phyloP scores from a whole-genome alignment of 2,113 vertebrate genomes.

The Scatophagus argus region DNA sequence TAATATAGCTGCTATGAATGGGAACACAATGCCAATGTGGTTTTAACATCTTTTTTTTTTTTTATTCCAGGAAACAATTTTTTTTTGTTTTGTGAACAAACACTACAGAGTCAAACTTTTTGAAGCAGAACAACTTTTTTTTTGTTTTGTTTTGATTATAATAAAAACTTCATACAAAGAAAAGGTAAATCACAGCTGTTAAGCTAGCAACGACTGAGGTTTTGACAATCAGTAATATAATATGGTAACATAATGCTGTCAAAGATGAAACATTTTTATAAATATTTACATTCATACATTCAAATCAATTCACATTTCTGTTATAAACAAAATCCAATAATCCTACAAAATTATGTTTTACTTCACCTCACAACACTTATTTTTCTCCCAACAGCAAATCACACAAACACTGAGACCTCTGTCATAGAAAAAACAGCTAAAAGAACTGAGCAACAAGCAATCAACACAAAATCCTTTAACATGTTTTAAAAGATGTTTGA shows the following conservation, averaged over 20 bases:
- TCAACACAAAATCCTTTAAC: background rate
- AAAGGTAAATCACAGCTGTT: conserved; percentile 50
- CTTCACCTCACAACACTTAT: background rate
- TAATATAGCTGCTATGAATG: no score
- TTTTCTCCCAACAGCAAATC: conserved; percentile 6
- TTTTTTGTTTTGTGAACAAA: background rate
- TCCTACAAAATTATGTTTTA: conserved; percentile 6
- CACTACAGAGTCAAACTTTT: background rate
- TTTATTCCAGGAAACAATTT: background rate
- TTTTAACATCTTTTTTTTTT: background rate
- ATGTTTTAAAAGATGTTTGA: conserved; percentile 4
- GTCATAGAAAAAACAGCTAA: background rate
- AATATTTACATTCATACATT: conserved; percentile 53
- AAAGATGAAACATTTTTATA: conserved; percentile 49
- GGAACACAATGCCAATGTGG: background rate
- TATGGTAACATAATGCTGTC: conserved; percentile 46
- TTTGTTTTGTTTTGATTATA: no score
- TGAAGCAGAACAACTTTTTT: conserved; percentile 31
- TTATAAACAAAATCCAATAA: conserved; percentile 26
- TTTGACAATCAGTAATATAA: conserved; percentile 34
- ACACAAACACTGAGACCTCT: conserved; percentile 16
- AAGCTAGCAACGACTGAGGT: conserved; percentile 49
- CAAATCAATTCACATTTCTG: conserved; percentile 41
- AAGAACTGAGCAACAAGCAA: conserved; percentile 36
- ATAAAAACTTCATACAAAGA: conserved; percentile 62